Base-by-base conservation (phyloP, 1,140 invertebrate species). In the Brachionus calyciflorus region DNA sequence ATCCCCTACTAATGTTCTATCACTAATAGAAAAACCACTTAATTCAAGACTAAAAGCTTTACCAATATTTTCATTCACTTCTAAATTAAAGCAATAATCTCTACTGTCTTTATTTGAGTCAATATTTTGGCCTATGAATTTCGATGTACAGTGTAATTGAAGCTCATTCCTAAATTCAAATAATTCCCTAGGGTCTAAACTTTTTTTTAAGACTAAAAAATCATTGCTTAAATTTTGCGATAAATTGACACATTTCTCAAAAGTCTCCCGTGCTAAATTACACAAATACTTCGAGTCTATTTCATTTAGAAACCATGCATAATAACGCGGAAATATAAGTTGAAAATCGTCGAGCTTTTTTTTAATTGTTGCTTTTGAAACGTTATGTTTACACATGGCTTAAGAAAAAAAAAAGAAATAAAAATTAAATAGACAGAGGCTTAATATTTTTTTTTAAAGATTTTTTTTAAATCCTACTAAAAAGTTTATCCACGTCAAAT, bases 231-330 rank as follows among this genome's bases (percentile, higher is more conserved):
- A n/a, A 37, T 63, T n/a, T 19, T n/a, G n/a, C n/a, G 19, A 21
- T 5, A 63, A 37, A n/a, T 63, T 19, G 3, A 63, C 33, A 48
- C 68, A 70, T 6, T 51, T 12, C 21, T 12, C 7, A 40, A 81
- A 77, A 44, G 76, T 44, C 1, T 76, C 28, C 9, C 33, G 46
- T 19, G 76, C 77, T 6, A 80, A 51, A 12, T 68, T 19, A n/a
- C 49, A 48, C 7, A 83, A 37, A 0, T 37, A 37, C 7, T 79
- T 26, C 37, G 81, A 80, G n/a, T 79, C 73, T 4, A 53, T 19
- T 19, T 79, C 77, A 24, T 53, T 73, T n/a, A 73, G 24, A 41
- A 30, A 73, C 69, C 69, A 73, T 12, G 46, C 69, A 33, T 40
- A 73, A 26, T 14, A 73, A 40, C 30, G 37, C 0, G 69, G 69